Evolutionary conservation across 2,113 vertebrate genomes (phyloP), one percentile per base, ranked within the genome.

Genomic region (Diglossa brunneiventris): DNA sequence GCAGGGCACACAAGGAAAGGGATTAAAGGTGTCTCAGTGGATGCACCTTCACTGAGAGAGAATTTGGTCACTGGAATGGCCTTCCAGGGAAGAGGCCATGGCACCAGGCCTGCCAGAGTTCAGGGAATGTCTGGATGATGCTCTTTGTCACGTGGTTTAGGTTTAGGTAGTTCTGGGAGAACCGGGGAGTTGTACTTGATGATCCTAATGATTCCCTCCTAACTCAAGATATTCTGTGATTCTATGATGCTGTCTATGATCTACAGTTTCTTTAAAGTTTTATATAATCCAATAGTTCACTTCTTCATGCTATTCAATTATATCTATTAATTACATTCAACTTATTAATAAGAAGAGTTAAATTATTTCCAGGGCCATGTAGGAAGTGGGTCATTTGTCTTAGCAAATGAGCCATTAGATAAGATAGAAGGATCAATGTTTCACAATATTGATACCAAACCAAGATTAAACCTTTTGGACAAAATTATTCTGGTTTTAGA

Each of bases 251-350:
- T 46, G 10, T 58, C 28, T 68, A 15, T 63, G 56, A 93, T 50
- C 53, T 74, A 76, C 17, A 91, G 55, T 59, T 90, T 81, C 46
- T 94, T 90, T 50, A 74, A 87, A 92, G 72, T 92, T 75, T 75
- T 75, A 55, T 82, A 21, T 17, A 49, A 46, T 78, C 80, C 59
- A 74, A 6, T 42, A 78, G 47, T 84, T 84, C 35, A 24, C 39
- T 78, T 39, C 33, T 74, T 89, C 69, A n/a, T 82, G 56, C 39
- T 91, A 66, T 46, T 50, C 42, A 76, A 80, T 79, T 85, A 56
- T 24, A 35, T 50, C 37, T 66, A 85, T 80, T 95, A 85, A 85
- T 91, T 88, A 61, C 26, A 62, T 76, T 73, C 28, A 35, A 5
- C 31, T 90, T 83, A 76, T 83, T 94, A 94, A 79, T 73, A 66